Evolutionary conservation across 2,888 invertebrate genomes (phyloP).

Genomic region (Drosophila rellima): DNA sequence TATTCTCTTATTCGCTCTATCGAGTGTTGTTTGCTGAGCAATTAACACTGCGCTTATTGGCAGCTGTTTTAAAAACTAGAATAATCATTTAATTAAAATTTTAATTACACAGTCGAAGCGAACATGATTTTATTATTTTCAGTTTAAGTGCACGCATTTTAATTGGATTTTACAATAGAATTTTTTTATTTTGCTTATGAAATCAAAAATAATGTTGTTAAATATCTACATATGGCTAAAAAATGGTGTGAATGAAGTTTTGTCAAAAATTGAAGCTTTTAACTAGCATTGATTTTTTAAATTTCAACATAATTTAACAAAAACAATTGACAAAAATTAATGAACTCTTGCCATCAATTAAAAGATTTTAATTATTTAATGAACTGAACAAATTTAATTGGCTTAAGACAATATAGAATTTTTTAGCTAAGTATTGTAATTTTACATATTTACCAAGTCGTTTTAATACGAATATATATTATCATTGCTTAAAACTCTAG

Average conservation of each 20-base stretch:
- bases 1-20: constrained; percentile 6
- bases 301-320: constrained; percentile 1
- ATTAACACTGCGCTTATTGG: constrained; percentile 58
- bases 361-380: not conserved
- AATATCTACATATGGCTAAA: not conserved
- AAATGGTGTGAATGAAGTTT: not conserved
- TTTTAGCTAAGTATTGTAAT: not conserved
- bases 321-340: not conserved
- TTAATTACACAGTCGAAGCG: constrained; percentile 61
- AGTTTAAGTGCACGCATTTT: constrained; percentile 52
- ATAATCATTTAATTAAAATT: constrained; percentile 77
- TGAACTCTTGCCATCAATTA: not conserved
- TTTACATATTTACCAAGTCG: not conserved
- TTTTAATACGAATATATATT: not conserved
- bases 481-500: not conserved
- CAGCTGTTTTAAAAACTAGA: constrained; percentile 54
- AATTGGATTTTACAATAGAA: constrained; percentile 57
- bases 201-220: not conserved
- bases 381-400: not conserved
- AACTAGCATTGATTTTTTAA: not conserved
- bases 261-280: not conserved
- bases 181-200: not conserved
- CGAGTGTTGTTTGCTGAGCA: constrained; percentile 40
- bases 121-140: constrained; percentile 49
- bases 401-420: not conserved